phyloP scores from a whole-genome alignment of 2,797 vertebrate genomes.

The Brachyalestes nurse region DNA sequence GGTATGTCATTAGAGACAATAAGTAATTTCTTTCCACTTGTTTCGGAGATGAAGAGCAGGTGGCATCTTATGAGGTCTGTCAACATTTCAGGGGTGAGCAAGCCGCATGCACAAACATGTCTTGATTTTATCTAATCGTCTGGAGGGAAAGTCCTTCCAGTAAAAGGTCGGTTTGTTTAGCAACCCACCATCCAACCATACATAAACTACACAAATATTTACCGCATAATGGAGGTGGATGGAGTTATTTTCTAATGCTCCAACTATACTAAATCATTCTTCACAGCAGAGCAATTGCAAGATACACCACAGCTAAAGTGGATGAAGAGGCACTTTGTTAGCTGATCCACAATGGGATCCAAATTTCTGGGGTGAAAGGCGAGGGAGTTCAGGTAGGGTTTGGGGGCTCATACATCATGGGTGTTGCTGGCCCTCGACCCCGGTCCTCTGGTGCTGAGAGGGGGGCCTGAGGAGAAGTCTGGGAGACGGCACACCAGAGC shows the following conservation, averaged over 20 bases:
- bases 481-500: constrained; percentile 80
- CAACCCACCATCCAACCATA: constrained; percentile 57
- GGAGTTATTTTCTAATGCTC: constrained; percentile 32
- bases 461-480: constrained; percentile 64
- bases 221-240: constrained; percentile 52
- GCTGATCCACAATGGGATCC: not conserved
- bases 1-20: not conserved
- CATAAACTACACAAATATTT: constrained; percentile 62
- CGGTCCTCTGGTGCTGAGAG: constrained; percentile 71
- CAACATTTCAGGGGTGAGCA: constrained; percentile 48
- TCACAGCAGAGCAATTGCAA: constrained; percentile 20
- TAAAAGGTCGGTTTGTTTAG: constrained; percentile 57
- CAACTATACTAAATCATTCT: constrained; percentile 41
- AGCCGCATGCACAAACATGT: constrained; percentile 57
- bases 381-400: constrained; percentile 44
- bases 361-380: constrained; percentile 18
- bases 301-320: constrained; percentile 39
- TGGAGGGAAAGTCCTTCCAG: constrained; percentile 61
- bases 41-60: constrained; percentile 47
- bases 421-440: constrained; percentile 73
- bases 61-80: constrained; percentile 59
- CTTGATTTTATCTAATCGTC: constrained; percentile 61
- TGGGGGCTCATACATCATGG: constrained; percentile 74
- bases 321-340: constrained; percentile 61
- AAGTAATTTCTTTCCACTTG: constrained; percentile 34